These are phyloP conservation scores for Formicarius rufipectus DNA, from an alignment of 2,113 vertebrate species.

Conservation along the genomic window DNA sequence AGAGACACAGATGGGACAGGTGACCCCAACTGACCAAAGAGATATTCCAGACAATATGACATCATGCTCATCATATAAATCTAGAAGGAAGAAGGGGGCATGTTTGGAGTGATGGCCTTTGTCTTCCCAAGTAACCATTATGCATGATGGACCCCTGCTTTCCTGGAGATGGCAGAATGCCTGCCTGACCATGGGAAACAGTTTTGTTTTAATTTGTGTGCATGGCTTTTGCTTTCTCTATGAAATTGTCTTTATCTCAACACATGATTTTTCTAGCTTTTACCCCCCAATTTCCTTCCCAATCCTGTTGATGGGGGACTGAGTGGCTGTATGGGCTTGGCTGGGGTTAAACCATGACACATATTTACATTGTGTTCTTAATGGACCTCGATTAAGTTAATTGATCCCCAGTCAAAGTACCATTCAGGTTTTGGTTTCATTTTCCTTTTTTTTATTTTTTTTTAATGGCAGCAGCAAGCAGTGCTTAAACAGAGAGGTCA, in stretches of 20 bases:
- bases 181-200: not conserved
- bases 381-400: not conserved
- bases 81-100: not conserved
- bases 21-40: not conserved
- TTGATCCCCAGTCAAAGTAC: not conserved
- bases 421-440: not conserved
- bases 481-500: not conserved
- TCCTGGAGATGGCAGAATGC: not conserved
- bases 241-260: not conserved
- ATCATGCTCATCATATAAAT: not conserved
- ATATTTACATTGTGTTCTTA: not conserved
- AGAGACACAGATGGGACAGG: not conserved
- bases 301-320: accelerated
- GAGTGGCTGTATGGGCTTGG: accelerated
- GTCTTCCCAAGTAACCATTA: not conserved
- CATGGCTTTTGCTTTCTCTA: not conserved
- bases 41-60: not conserved
- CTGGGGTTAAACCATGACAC: not conserved
- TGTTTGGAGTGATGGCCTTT: not conserved
- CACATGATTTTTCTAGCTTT: not conserved
- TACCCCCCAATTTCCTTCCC: not conserved
- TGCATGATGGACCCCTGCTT: accelerated
- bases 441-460: not conserved
- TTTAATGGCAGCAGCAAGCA: not conserved
- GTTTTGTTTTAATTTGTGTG: not conserved